These are phyloP conservation scores for Campylorhamphus procurvoides DNA, from an alignment of 2,113 vertebrate genomes.

Conservation along the genomic window DNA sequence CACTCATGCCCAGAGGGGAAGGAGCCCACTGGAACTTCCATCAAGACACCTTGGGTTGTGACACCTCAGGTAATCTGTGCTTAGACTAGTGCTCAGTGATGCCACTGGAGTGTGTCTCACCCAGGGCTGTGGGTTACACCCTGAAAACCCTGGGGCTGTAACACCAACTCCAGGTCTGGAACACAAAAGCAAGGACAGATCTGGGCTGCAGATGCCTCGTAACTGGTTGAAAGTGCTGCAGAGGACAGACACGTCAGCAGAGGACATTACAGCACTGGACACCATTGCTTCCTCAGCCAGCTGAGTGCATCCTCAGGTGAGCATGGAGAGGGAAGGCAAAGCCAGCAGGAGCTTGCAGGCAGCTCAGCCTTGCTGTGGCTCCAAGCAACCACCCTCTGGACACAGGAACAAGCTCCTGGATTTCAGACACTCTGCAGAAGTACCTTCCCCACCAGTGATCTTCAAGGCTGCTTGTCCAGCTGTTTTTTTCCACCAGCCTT, in stretches of 20 bases:
- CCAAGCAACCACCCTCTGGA: neutral
- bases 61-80: neutral
- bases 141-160: neutral
- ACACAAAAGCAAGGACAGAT: neutral
- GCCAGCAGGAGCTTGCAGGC: accelerated
- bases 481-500: neutral
- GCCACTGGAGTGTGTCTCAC: neutral
- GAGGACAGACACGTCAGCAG: neutral
- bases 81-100: neutral
- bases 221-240: neutral
- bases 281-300: neutral
- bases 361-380: neutral
- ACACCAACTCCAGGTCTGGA: neutral
- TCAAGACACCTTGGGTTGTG: neutral
- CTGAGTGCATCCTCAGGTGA: neutral
- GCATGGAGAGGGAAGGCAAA: neutral
- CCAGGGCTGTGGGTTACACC: neutral
- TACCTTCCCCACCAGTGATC: neutral
- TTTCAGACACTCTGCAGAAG: neutral
- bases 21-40: neutral
- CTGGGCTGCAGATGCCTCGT: neutral
- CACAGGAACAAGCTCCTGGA: neutral
- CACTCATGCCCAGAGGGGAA: neutral
- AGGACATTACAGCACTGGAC: neutral
- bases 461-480: neutral